A percentile compares a stretch with the other conserved stretches of the same genome.
Evolutionary conservation across 2,797 vertebrate genomes (phyloP).

Genomic region (Sebastes hubbsi): DNA sequence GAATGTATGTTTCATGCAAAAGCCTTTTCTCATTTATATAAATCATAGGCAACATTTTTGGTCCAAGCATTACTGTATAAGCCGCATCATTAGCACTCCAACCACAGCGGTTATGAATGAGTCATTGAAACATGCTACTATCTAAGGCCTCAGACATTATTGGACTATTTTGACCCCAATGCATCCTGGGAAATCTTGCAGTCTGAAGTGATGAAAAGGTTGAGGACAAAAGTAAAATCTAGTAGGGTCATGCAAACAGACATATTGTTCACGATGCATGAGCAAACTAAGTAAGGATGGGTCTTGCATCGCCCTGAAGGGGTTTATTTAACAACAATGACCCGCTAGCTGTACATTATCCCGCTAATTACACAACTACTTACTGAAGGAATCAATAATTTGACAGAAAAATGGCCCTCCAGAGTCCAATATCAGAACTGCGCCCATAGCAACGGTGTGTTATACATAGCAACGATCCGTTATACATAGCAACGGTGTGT

Average conservation of each 20-base stretch:
- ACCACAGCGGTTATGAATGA: background rate
- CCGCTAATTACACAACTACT: too few species aligned
- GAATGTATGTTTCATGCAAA: background rate
- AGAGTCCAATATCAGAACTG: too few species aligned
- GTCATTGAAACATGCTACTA: background rate
- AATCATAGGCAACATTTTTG: background rate
- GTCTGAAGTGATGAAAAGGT: background rate
- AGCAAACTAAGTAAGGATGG: background rate
- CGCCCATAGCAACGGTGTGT: too few species aligned
- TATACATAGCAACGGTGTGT: too few species aligned
- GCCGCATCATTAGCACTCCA: background rate
- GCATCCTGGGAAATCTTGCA: background rate
- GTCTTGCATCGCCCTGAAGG: too few species aligned
- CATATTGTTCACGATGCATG: background rate
- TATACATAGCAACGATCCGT: too few species aligned
- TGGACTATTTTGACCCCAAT: background rate
- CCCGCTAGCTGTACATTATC: too few species aligned
- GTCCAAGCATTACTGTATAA: background rate
- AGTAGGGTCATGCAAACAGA: background rate
- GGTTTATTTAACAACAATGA: too few species aligned
- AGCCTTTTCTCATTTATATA: background rate
- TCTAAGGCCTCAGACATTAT: background rate
- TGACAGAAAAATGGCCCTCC: too few species aligned
- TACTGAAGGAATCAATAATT: too few species aligned
- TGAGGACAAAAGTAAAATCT: background rate